Evolutionary conservation across 2,113 vertebrate genomes (phyloP).

Genomic region (Micronycteris hirsuta): DNA sequence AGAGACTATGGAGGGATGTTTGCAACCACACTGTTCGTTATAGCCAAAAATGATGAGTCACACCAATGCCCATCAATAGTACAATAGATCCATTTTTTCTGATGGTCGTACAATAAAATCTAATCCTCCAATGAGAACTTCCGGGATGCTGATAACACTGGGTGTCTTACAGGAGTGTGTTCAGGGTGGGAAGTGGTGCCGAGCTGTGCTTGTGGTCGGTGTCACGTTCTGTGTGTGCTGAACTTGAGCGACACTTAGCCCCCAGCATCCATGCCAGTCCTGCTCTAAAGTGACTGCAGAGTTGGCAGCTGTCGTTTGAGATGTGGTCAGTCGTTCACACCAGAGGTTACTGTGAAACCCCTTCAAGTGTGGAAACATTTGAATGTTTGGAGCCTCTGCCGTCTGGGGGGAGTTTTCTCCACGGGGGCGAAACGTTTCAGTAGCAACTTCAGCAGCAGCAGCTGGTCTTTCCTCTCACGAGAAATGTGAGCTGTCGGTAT

Average conservation of each 20-base stretch:
- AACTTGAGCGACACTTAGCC: background rate
- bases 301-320: background rate
- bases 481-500: background rate
- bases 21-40: background rate
- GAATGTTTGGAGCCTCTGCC: slow-evolving; percentile 4
- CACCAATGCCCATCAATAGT: background rate
- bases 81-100: background rate
- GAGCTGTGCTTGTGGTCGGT: background rate
- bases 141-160: background rate
- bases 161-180: background rate
- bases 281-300: background rate
- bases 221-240: background rate
- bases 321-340: background rate
- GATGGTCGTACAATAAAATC: background rate
- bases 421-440: slow-evolving; percentile 6
- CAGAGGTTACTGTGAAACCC: background rate
- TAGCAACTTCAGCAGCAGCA: background rate
- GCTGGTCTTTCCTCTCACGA: background rate
- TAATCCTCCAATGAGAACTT: background rate
- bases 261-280: background rate
- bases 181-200: background rate
- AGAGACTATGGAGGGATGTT: background rate
- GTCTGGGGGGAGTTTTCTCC: slow-evolving; percentile 58
- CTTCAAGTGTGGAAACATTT: background rate
- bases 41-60: background rate